Percentiles rank a stretch among this genome's conserved stretches.
These are phyloP conservation scores for Seriola quinqueradiata DNA, from an alignment of 2,113 vertebrate species.

Conservation along the genomic window DNA sequence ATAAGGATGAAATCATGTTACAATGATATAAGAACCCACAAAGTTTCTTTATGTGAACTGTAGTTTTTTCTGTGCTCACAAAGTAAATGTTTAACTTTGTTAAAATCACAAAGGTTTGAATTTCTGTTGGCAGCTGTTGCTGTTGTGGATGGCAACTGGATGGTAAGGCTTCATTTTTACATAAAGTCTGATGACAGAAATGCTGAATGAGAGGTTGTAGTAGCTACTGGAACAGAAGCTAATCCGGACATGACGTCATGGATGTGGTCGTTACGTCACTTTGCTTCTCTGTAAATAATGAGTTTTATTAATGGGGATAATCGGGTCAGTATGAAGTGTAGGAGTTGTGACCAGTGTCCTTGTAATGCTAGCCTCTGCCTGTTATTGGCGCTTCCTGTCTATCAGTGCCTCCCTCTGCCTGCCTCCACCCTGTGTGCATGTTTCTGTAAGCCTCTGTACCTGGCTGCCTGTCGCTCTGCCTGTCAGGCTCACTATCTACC, in stretches of 20 bases:
- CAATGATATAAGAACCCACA: no score
- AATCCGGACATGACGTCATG: background rate
- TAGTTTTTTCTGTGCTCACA: no score
- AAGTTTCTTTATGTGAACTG: no score
- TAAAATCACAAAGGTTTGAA: background rate
- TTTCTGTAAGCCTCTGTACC: conserved; percentile 68
- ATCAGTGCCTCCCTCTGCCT: conserved; percentile 38
- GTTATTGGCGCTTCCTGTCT: conserved; percentile 11
- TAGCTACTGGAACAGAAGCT: background rate
- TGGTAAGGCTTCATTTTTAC: background rate
- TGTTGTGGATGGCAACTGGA: background rate
- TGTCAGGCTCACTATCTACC: conserved; percentile 74
- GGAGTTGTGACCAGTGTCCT: conserved; percentile 30
- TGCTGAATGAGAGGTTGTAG: background rate
- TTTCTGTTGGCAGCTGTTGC: background rate
- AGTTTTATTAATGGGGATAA: conserved; percentile 19
- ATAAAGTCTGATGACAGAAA: background rate
- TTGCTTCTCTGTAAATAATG: background rate
- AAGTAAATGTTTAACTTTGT: no score
- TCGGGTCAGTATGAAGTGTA: background rate
- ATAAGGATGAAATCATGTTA: no score
- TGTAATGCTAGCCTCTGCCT: conserved; percentile 22
- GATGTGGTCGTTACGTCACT: background rate
- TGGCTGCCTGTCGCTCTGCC: conserved; percentile 77
- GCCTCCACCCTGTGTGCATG: conserved; percentile 70